These are phyloP conservation scores for Eupithecia inturbata DNA, from an alignment of 2,888 invertebrate genomes.

Conservation along the genomic window DNA sequence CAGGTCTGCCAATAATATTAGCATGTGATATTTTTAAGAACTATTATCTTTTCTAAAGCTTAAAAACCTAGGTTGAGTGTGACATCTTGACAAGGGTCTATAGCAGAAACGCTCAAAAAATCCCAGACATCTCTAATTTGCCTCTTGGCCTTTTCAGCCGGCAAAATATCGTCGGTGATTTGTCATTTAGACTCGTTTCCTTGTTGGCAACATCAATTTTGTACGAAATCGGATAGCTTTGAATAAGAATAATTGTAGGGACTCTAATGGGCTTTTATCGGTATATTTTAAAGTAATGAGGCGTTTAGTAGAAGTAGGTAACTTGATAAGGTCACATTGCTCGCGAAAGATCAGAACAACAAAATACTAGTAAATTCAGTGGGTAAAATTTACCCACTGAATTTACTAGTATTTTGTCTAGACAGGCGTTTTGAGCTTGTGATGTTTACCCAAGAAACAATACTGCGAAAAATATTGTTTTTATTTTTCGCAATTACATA, in stretches of 20 bases:
- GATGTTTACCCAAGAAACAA: not conserved
- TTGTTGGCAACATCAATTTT: slow-evolving; percentile 26
- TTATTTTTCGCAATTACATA: not conserved
- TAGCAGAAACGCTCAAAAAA: slow-evolving; percentile 52
- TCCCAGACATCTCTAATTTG: slow-evolving; percentile 56
- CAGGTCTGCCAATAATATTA: too few species aligned
- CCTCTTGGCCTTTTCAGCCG: slow-evolving; percentile 58
- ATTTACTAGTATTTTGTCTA: too few species aligned
- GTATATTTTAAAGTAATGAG: slow-evolving; percentile 12
- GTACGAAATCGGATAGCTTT: slow-evolving; percentile 46
- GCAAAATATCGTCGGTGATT: slow-evolving; percentile 54
- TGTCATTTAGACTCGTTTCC: slow-evolving; percentile 31
- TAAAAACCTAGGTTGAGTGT: slow-evolving; percentile 1
- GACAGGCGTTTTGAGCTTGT: not conserved
- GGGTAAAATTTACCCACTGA: too few species aligned
- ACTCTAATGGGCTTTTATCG: slow-evolving; percentile 17
- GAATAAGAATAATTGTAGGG: slow-evolving; percentile 40
- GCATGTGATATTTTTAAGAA: not conserved
- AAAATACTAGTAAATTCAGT: not conserved
- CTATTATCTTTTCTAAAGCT: not conserved
- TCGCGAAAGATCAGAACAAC: not conserved
- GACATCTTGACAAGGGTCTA: not conserved
- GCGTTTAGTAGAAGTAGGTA: not conserved
- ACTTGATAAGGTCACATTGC: not conserved
- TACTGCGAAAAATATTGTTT: not conserved